Percentiles rank a stretch among this genome's conserved stretches.
phyloP scores from a whole-genome alignment of 1,140 invertebrate species.

The Cydia fagiglandana region DNA sequence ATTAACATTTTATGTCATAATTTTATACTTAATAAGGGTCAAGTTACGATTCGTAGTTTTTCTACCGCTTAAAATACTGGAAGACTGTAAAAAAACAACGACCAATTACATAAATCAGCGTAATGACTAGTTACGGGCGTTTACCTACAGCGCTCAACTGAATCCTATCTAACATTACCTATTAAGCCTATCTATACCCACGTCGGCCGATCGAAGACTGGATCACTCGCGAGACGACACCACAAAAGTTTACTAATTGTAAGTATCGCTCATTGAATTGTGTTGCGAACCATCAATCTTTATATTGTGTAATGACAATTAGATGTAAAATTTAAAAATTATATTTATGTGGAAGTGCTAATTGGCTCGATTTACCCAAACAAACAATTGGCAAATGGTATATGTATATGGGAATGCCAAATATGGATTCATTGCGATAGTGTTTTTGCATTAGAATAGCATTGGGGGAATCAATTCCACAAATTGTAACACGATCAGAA shows the following conservation, averaged over 20 bases:
- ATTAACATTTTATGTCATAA: constrained; percentile 26
- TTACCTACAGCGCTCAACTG: constrained; percentile 29
- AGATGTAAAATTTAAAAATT: not conserved
- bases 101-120: constrained; percentile 38
- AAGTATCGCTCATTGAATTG: not conserved
- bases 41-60: constrained; percentile 40
- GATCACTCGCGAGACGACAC: not conserved
- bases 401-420: not conserved
- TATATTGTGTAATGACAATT: not conserved
- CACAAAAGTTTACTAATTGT: not conserved
- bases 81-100: constrained; percentile 62
- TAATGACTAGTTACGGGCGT: constrained; percentile 33
- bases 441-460: not conserved
- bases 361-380: not conserved
- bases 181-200: constrained; percentile 32
- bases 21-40: constrained; percentile 38
- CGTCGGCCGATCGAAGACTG: constrained; percentile 5
- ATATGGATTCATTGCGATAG: constrained; percentile 1
- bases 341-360: not conserved
- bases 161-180: constrained; percentile 40
- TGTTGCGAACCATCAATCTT: not conserved
- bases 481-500: constrained; percentile 11
- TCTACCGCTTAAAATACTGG: constrained; percentile 64
- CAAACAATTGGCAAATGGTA: not conserved
- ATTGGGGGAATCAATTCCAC: not conserved